phyloP scores from a whole-genome alignment of 2,888 invertebrate species.

The Koerneria pararmatus region DNA sequence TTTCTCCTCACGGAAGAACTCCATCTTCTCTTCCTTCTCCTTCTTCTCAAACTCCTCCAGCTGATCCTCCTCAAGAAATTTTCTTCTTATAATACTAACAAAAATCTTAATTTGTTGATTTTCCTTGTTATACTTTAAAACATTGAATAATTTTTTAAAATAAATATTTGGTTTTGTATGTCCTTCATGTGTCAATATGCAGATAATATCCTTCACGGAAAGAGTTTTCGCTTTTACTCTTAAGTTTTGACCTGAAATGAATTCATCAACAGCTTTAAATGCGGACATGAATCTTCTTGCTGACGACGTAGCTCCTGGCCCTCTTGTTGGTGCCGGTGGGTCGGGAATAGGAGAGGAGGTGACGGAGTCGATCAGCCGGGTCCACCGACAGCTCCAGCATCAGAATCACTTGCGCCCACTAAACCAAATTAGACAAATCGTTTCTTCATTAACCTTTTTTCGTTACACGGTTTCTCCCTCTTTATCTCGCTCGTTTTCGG shows the following conservation, averaged over 20 bases:
- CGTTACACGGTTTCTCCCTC: neutral
- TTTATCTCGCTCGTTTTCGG: constrained; percentile 82
- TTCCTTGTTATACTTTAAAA: no score
- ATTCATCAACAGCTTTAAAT: no score
- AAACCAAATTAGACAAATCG: no score
- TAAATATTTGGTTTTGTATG: no score
- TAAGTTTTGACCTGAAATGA: no score
- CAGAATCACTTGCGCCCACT: constrained; percentile 74
- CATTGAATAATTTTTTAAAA: no score
- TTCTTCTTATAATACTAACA: no score
- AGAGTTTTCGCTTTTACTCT: no score
- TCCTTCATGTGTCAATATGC: no score
- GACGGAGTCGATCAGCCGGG: constrained; percentile 73
- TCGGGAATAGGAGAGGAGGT: constrained; percentile 85
- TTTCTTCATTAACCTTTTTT: no score
- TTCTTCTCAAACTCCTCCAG: constrained; percentile 24
- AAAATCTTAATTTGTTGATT: no score
- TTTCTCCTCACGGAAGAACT: constrained; percentile 34
- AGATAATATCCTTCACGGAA: no score
- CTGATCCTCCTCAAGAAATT: neutral
- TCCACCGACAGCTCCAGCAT: constrained; percentile 93
- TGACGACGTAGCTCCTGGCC: constrained; percentile 54
- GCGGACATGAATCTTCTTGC: constrained; percentile 32
- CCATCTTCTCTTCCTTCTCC: constrained; percentile 29
- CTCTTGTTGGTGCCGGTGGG: constrained; percentile 66